Conservation (phyloP, 2,888 invertebrate species). For the Dryocosmus kuriphilus region DNA sequence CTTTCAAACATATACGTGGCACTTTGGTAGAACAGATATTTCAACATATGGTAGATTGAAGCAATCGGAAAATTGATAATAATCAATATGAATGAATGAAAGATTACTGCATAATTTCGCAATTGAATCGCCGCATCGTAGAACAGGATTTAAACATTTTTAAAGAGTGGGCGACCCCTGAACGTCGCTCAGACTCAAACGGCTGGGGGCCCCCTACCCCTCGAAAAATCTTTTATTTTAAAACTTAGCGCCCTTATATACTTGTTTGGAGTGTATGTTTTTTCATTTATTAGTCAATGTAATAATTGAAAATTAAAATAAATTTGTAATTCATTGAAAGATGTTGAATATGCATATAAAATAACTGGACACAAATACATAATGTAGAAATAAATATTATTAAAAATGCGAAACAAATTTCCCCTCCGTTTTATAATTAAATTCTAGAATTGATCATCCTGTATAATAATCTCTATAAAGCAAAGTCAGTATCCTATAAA, state of each 20-base stretch:
- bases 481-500: background rate
- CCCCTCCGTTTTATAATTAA: background rate
- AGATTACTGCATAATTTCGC: too few species aligned
- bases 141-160: too few species aligned
- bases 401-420: background rate
- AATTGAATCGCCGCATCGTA: too few species aligned
- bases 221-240: too few species aligned
- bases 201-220: too few species aligned
- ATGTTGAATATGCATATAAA: too few species aligned
- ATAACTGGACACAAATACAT: background rate
- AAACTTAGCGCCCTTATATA: too few species aligned
- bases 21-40: conserved; percentile 18
- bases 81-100: conserved; percentile 14
- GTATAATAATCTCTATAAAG: background rate
- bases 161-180: too few species aligned
- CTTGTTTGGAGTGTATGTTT: too few species aligned
- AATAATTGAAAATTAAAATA: background rate
- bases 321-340: background rate
- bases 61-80: background rate
- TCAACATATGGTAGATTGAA: conserved; percentile 1
- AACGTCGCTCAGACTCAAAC: too few species aligned
- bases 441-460: background rate
- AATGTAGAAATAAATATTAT: background rate
- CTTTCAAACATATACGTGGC: background rate
- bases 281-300: background rate